Evolutionary conservation across 2,888 invertebrate species (phyloP), one percentile per base, ranked within the genome.

Genomic region (Phyto melanocephala): DNA sequence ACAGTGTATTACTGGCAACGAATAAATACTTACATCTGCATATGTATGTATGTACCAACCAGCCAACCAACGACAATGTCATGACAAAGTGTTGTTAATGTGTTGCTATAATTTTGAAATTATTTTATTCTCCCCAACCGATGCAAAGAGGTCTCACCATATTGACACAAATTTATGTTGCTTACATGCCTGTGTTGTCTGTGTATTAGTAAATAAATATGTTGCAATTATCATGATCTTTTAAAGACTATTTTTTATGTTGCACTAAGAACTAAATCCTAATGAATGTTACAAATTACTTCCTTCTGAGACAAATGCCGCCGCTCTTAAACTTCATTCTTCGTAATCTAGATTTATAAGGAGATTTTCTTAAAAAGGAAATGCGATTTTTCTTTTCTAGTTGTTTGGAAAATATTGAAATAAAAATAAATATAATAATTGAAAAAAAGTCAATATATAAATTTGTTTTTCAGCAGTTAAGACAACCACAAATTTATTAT

Each of bases 61-160:
- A 58, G 75, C 45, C 33, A 75, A 65, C 45, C 22, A 28, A 33
- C 47, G 72, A 70, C 68, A 68, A 63, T 78, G 77, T 70, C 77
- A 78, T 81, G 81, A 81, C 77, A 81, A 81, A 82, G 65, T 82
- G 78, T 79, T 82, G 79, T 76, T 79, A 76, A 81, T 74, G 58
- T 81, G 77, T 62, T 79, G 79, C 75, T 79, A 79, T 79, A 75
- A 71, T 71, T 75, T 79, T 11, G 13, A 77, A 78, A 75, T 62
- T 62, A 65, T 70, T 67, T 72, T 74, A 63, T 70, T 70, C 47
- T 54, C 24, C 75, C 37, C 35, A 35, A 40, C 28, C 6, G 28
- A 28, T 28, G 28, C 28, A 72, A 79, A 33, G 65, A 58, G 72
- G 72, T 50, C 22, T 6, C 11, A 17, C 17, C 45, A 24, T 72